Evolutionary conservation across 2,113 vertebrate genomes (phyloP), one percentile per base, ranked within the genome.

Genomic region (Riparia riparia): DNA sequence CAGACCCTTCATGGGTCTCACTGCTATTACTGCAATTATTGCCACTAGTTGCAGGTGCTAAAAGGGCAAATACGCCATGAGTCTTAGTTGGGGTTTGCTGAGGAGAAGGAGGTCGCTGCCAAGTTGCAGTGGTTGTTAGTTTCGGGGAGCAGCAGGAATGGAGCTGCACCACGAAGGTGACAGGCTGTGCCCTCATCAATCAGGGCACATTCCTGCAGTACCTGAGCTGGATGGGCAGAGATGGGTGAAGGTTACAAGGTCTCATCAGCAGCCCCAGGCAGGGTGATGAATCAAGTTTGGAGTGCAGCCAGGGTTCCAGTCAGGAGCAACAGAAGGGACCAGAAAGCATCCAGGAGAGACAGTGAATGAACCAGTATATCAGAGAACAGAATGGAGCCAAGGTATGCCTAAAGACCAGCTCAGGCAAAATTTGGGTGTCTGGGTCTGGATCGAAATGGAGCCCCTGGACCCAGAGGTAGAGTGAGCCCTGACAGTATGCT

Each of bases 361-460:
- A 53, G 10, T 15, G n/a, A 51, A 34, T 17, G 26, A 77, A 6
- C 10, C 26, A 68, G 7, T 31, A 12, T 41, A 22, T 72, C 41
- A 57, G 18, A 14, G 12, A 21, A 41, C 20, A 44, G 41, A 31
- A 47, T 0, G 0, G 10, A 10, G 18, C 32, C 37, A 42, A 47
- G 28, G 8, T 37, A 17, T 32, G 14, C 31, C 45, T 71, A 10
- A 21, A 57, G 28, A 24, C 51, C 47, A 82, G 21, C 24, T 41
- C 66, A 53, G 37, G 21, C n/a, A 53, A 79, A 24, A 16, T 51
- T 66, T 31, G 4, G 5, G 5, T 60, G 29, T 37, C 44, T 72
- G 34, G 4, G 8, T 14, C 29, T 61, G 56, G 14, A 7, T 3
- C 4, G 0, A 89, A 65, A 64, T 13, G 22, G 12, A 69, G 41